Percentiles rank a stretch among this genome's conserved stretches.
Conservation (phyloP, 2,797 vertebrate species). For the Hypotaenidia philippensis region DNA sequence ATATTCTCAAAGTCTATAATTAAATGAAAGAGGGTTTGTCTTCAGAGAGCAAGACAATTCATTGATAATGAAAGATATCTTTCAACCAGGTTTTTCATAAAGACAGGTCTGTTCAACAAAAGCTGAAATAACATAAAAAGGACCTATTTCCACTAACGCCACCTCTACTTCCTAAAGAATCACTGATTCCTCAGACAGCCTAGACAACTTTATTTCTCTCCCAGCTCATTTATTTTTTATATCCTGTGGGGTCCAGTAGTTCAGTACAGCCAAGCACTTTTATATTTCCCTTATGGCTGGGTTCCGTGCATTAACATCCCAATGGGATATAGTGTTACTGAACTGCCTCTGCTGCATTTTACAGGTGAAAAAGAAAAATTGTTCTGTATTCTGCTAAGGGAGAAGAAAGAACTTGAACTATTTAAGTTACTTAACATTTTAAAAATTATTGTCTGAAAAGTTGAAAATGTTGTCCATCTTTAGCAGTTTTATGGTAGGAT, state of each 20-base stretch:
- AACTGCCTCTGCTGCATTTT: not conserved
- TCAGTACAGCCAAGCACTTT: not conserved
- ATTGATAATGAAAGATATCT: not conserved
- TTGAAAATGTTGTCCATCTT: not conserved
- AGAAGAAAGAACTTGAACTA: not conserved
- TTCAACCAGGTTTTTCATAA: not conserved
- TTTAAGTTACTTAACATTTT: not conserved
- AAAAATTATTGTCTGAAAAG: not conserved
- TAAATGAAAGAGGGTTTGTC: not conserved
- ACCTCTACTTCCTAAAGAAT: not conserved
- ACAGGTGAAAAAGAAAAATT: not conserved
- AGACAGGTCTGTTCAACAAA: not conserved
- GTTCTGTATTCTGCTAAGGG: not conserved
- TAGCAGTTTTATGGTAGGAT: not conserved
- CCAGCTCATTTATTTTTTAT: not conserved
- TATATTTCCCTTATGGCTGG: not conserved
- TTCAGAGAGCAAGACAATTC: not conserved
- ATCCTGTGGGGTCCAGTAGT: not conserved
- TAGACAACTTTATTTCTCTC: not conserved
- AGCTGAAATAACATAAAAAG: not conserved
- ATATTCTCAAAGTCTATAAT: not conserved
- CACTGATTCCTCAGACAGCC: not conserved
- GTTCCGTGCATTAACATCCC: not conserved
- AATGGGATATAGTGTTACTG: not conserved
- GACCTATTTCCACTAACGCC: not conserved